These are phyloP conservation scores for Betta splendens DNA, from an alignment of 2,797 vertebrate genomes.

Conservation along the genomic window DNA sequence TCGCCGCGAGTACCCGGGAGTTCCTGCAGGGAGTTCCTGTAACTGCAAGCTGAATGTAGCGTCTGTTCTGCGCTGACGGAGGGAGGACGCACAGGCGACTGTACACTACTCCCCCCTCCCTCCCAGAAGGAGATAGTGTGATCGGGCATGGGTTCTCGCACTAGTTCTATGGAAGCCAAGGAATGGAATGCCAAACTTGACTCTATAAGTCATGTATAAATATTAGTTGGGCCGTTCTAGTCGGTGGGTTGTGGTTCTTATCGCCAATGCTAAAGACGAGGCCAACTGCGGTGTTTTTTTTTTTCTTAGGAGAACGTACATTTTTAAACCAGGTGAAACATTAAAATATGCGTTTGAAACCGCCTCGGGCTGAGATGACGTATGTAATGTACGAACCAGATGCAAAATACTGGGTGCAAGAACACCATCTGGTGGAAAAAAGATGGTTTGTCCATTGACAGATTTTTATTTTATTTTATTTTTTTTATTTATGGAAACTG, in stretches of 20 bases:
- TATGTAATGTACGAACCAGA: neutral
- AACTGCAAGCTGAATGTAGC: slow-evolving; percentile 85
- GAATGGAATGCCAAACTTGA: slow-evolving; percentile 70
- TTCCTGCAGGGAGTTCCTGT: slow-evolving; percentile 78
- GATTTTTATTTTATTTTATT: neutral
- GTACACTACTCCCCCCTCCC: slow-evolving; percentile 23
- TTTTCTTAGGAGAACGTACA: neutral
- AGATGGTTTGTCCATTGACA: neutral
- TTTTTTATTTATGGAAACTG: too few relatives aligned
- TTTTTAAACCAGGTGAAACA: slow-evolving; percentile 14
- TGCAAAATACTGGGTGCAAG: neutral
- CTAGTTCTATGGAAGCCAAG: slow-evolving; percentile 1
- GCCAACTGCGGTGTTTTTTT: slow-evolving; percentile 3
- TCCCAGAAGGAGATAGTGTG: slow-evolving; percentile 25
- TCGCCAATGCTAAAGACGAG: neutral
- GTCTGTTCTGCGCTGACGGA: slow-evolving; percentile 85
- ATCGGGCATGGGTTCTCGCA: slow-evolving; percentile 28
- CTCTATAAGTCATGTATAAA: slow-evolving; percentile 15
- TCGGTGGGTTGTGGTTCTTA: neutral
- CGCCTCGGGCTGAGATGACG: neutral
- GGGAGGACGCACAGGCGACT: slow-evolving; percentile 66
- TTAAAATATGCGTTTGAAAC: neutral
- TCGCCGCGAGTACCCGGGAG: slow-evolving; percentile 62
- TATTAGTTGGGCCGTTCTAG: slow-evolving; percentile 22
- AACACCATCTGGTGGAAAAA: slow-evolving; percentile 55